phyloP scores from a whole-genome alignment of 2,797 vertebrate genomes.

The Oryzias dopingdopingensis region DNA sequence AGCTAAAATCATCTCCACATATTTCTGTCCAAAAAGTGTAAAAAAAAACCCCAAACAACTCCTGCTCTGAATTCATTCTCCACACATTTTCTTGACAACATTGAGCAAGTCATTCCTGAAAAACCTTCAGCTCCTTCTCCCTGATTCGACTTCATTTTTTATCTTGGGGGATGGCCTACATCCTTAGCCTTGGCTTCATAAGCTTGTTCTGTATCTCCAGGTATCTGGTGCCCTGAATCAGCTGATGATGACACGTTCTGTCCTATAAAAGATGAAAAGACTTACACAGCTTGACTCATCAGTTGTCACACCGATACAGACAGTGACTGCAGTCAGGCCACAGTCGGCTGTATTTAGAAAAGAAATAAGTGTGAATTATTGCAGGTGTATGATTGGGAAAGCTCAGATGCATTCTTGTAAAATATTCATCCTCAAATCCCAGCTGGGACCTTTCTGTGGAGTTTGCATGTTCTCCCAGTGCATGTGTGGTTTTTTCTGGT shows the following conservation, averaged over 20 bases:
- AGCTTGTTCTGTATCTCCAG: constrained; percentile 21
- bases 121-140: background rate
- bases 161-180: constrained; percentile 23
- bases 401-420: background rate
- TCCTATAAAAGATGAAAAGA: constrained; percentile 55
- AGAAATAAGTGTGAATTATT: no score
- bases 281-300: constrained; percentile 58
- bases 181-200: constrained; percentile 20
- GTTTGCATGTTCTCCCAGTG: no score
- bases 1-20: no score
- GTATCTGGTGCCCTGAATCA: constrained; percentile 29
- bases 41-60: no score
- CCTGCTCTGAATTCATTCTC: no score
- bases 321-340: constrained; percentile 24
- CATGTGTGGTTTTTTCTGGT: no score
- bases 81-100: no score
- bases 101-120: no score
- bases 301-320: constrained; percentile 27
- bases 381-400: constrained; percentile 2
- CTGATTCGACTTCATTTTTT: background rate
- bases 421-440: background rate
- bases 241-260: constrained; percentile 39
- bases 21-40: no score
- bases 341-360: constrained; percentile 30
- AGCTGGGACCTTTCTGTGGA: no score